Evolutionary conservation across 2,888 invertebrate genomes (phyloP).

Genomic region (Chymomyza amoena): DNA sequence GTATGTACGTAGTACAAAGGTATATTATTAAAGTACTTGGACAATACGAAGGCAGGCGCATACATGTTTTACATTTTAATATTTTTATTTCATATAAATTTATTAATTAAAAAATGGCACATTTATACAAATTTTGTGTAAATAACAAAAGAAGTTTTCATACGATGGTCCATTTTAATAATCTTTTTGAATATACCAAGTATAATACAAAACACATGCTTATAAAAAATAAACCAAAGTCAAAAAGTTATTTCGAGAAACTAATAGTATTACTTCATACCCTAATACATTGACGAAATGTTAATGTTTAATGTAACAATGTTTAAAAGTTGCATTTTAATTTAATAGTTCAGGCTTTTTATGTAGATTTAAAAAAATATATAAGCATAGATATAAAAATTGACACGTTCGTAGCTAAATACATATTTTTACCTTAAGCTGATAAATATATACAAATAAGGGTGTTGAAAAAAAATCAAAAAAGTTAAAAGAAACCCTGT

Average conservation of each 20-base stretch:
- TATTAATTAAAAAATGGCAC: background rate
- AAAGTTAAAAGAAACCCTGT: too few species aligned
- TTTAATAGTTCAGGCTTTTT: background rate
- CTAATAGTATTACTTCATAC: background rate
- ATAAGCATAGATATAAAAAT: background rate
- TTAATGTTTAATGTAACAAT: background rate
- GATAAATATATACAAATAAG: too few species aligned
- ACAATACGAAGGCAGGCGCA: background rate
- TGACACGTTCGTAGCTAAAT: too few species aligned
- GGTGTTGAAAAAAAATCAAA: background rate
- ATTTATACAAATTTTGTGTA: background rate
- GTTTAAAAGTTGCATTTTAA: background rate
- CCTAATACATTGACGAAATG: background rate
- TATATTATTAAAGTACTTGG: background rate
- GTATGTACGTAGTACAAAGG: background rate
- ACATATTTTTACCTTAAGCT: too few species aligned
- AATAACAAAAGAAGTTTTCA: background rate
- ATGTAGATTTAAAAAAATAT: background rate
- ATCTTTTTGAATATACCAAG: background rate
- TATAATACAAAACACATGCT: background rate
- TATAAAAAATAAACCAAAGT: background rate
- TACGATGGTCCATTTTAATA: too few species aligned
- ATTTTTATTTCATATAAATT: background rate
- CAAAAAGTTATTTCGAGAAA: background rate
- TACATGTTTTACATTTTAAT: background rate